Evolutionary conservation across 2,888 invertebrate genomes (phyloP).

Genomic region (Drosophila acutilabella): DNA sequence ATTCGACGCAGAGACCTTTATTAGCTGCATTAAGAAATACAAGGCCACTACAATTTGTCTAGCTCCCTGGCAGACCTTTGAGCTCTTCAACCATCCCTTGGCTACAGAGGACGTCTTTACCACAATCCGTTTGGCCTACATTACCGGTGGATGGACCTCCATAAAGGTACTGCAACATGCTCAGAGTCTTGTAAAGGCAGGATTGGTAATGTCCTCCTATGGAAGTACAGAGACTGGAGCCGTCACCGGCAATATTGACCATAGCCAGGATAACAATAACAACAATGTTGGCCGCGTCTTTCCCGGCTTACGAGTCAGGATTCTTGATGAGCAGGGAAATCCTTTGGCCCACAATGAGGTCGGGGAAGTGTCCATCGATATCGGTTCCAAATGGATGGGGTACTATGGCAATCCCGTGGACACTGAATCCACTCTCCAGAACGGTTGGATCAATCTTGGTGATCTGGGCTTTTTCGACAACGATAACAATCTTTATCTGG

Average conservation of each 20-base stretch:
- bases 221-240: conserved; percentile 64
- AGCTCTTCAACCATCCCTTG: conserved; percentile 49
- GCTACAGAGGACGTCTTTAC: conserved; percentile 39
- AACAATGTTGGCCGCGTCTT: conserved; percentile 63
- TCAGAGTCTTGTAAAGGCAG: conserved; percentile 42
- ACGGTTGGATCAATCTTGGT: conserved; percentile 82
- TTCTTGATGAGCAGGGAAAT: conserved; percentile 70
- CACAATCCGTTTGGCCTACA: conserved; percentile 15
- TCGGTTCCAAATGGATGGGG: conserved; percentile 67
- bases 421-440: conserved; percentile 47
- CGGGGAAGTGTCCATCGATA: conserved; percentile 75
- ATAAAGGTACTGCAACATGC: conserved; percentile 33
- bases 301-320: conserved; percentile 56
- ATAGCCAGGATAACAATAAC: conserved; percentile 37
- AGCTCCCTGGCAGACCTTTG: conserved; percentile 61
- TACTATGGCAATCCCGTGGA: conserved; percentile 72
- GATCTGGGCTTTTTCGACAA: conserved; percentile 82
- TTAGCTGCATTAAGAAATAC: conserved; percentile 56
- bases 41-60: conserved; percentile 48
- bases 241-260: conserved; percentile 46
- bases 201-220: conserved; percentile 43
- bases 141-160: conserved; percentile 62
- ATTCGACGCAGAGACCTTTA: conserved; percentile 51
- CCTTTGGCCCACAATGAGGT: conserved; percentile 59
- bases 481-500: conserved; percentile 70